Evolutionary conservation across 2,797 vertebrate genomes (phyloP), one percentile per base, ranked within the genome.

Genomic region (Bucorvus abyssinicus): DNA sequence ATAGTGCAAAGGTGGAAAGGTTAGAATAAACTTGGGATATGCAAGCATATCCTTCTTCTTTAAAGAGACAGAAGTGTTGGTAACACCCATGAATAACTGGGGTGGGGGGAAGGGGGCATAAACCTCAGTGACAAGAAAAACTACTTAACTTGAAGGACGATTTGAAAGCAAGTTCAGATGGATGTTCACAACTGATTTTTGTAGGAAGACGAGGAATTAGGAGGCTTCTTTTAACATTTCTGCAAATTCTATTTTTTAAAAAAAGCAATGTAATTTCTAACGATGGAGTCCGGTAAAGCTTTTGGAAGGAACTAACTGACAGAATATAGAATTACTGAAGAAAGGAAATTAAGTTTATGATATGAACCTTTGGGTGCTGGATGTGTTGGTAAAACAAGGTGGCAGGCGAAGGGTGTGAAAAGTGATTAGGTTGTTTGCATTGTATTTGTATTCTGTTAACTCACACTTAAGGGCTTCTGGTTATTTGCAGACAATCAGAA

Each of bases 11-110:
- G 19, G 6, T 23, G 20, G 34, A 70, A 75, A 79, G 21, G 4
- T 10, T 70, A 34, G 30, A 5, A 4, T 26, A 29, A 60, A 27
- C 49, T 24, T 60, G 61, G 27, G 40, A 27, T 75, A 38, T 34
- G 9, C 10, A 53, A 38, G 16, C 21, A n/a, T n/a, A n/a, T n/a
- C n/a, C n/a, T n/a, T n/a, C n/a, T n/a, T 14, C 20, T 65, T 59
- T 55, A 61, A 70, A 47, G 36, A 53, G 80, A 50, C 1, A 24
- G 19, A 56, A 70, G 22, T 70, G 56, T 32, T 65, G 15, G 14
- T 67, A 86, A 52, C 0, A 2, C 9, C 22, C 7, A 9, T 34
- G 42, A 75, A 40, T 75, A n/a, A 42, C 7, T 0, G 3, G 12
- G 5, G 22, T 36, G 23, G 2, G 9, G 12, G 7, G 9, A 47